A percentile compares a stretch with the other conserved stretches of the same genome.
These are phyloP conservation scores for Zophobas atratus DNA, from an alignment of 1,140 invertebrate genomes.

Conservation along the genomic window DNA sequence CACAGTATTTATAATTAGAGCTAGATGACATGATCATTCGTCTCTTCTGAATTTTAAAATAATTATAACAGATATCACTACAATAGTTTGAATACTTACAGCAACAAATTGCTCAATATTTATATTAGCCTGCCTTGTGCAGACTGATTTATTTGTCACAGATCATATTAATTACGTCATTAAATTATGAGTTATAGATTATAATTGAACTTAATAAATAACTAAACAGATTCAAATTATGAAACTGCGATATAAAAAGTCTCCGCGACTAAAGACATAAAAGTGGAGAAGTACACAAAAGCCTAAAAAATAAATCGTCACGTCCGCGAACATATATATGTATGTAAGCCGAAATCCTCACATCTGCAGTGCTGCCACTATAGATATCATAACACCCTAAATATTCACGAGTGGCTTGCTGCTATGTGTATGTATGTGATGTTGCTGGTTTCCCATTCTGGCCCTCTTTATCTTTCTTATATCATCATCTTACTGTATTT, in stretches of 20 bases:
- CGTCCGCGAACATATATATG: slow-evolving; percentile 44
- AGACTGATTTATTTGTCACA: not conserved
- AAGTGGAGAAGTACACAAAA: slow-evolving; percentile 21
- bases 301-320: slow-evolving; percentile 40
- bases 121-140: not conserved
- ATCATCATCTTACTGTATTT: slow-evolving; percentile 57
- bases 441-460: slow-evolving; percentile 49
- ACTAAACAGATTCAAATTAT: not conserved
- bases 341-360: slow-evolving; percentile 47
- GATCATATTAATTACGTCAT: not conserved
- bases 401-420: slow-evolving; percentile 60
- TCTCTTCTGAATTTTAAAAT: too few species aligned
- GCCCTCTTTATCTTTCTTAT: slow-evolving; percentile 60
- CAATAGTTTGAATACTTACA: too few species aligned
- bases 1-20: too few species aligned
- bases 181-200: slow-evolving; percentile 1
- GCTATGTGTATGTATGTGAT: slow-evolving; percentile 56
- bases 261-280: not conserved
- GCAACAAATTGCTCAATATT: too few species aligned
- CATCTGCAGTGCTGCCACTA: slow-evolving; percentile 51
- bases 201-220: slow-evolving; percentile 3
- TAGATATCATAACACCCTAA: slow-evolving; percentile 60
- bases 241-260: not conserved
- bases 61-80: too few species aligned
- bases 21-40: too few species aligned